A percentile compares a stretch with the other conserved stretches of the same genome.
phyloP scores from a whole-genome alignment of 2,797 vertebrate species.

The Lacerta bilineata region DNA sequence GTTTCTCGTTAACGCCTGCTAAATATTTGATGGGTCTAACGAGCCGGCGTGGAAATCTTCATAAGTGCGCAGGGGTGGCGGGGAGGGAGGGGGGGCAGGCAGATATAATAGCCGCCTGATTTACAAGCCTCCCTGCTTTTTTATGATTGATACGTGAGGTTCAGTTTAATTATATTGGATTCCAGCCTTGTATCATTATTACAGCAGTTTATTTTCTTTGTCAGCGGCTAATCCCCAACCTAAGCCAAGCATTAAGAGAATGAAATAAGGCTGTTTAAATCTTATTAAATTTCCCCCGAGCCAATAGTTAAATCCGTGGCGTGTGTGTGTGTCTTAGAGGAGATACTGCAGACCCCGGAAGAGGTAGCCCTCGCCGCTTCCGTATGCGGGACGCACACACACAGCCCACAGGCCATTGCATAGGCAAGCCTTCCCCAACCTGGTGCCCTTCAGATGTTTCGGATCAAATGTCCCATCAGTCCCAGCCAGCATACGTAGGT shows the following conservation, averaged over 20 bases:
- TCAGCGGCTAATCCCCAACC: conserved; percentile 29
- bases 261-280: conserved; percentile 33
- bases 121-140: conserved; percentile 1
- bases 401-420: neutral
- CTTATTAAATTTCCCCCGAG: conserved; percentile 35
- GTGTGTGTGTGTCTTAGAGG: neutral
- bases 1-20: neutral
- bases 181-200: conserved; percentile 28
- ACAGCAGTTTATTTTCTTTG: conserved; percentile 28
- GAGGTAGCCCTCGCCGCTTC: neutral
- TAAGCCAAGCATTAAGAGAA: conserved; percentile 37
- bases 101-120: neutral
- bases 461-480: no score
- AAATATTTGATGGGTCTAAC: neutral
- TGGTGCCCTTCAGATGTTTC: neutral
- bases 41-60: neutral
- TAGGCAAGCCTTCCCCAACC: neutral
- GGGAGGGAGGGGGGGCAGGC: neutral
- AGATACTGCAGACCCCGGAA: neutral
- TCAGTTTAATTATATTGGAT: conserved; percentile 35
- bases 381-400: neutral
- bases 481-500: no score
- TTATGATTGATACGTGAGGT: conserved; percentile 26
- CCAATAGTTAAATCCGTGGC: neutral
- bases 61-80: neutral